Evolutionary conservation across 2,797 vertebrate species (phyloP), one percentile per base, ranked within the genome.

Genomic region (Gymnodraco acuticeps): DNA sequence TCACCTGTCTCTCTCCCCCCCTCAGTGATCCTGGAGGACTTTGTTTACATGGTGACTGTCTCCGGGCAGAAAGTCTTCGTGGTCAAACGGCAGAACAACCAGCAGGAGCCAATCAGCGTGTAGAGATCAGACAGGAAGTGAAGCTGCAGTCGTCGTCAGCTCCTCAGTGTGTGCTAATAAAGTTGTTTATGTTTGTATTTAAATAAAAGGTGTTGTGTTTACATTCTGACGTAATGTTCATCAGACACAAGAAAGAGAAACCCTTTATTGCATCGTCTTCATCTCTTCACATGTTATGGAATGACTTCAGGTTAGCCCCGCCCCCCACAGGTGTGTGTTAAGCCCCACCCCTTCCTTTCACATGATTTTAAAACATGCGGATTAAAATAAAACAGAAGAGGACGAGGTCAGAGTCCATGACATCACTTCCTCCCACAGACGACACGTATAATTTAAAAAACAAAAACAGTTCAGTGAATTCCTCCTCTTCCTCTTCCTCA

Each of bases 1-100:
- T 20, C 23, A 54, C 33, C 41, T 70, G 12, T 8, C 2, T 3
- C 3, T 20, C 41, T 31, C n/a, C 20, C 45, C 63, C 42, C 82
- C 50, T 8, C 91, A 98, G 97, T 98, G 83, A 95, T 98, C 62
- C 95, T 97, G 41, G 97, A 97, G 68, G 97, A 98, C 66, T 97
- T 97, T 41, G 94, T 96, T 0, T 96, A 96, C 82, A 91, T 94
- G 2, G 95, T 97, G 71, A 98, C 97, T 0, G 91, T 97, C 72
- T 98, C 97, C 0, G 96, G 96, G 56, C 97, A 98, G 93, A 97
- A 97, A 55, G 96, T 98, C 2, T 98, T 97, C 54, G 97, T 98
- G 83, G 96, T 98, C 62, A 98, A 98, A 91, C 93, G 97, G 38
- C 97, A 97, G 77, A 96, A 97, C 90, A 95, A 94, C 77, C 94